These are phyloP conservation scores for human DNA, from an alignment of 2,113 vertebrate species.

Conservation along the genomic window GRCh38 chr16:55301001-55301500, in stretches of 20 bases:
- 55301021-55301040: conserved; percentile 28
- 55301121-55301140: conserved; percentile 63
- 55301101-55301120: conserved; percentile 30
- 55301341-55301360: neutral
- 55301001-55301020: neutral
- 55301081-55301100: conserved; percentile 28
- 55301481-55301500: conserved; percentile 73
- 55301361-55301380: conserved; percentile 79
- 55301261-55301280: conserved; percentile 72
- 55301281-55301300: conserved; percentile 77
- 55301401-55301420: conserved; percentile 86
- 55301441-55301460: conserved; percentile 64
- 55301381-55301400: conserved; percentile 82
- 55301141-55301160: conserved; percentile 79
- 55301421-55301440: conserved; percentile 80
- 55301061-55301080: conserved; percentile 19
- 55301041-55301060: conserved; percentile 29
- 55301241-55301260: conserved; percentile 59
- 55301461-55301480: conserved; percentile 74
- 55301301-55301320: conserved; percentile 74
- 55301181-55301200: conserved; percentile 62
- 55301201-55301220: conserved; percentile 66
- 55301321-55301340: neutral
- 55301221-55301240: conserved; percentile 73
- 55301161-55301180: conserved; percentile 76